Base-by-base conservation (phyloP, 2,888 invertebrate genomes). In the Chymomyza procnemis region DNA sequence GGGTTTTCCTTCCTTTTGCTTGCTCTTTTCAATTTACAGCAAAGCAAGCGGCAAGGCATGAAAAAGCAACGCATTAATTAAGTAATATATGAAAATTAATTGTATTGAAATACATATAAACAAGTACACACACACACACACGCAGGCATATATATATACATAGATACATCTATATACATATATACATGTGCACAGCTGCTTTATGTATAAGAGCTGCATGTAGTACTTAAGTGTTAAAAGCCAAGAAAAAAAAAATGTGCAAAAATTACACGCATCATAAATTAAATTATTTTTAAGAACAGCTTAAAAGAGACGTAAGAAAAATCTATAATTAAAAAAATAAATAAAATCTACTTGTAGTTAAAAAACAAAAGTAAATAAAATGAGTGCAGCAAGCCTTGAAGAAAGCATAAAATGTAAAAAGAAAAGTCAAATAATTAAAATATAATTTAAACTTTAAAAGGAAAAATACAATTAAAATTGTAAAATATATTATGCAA, bases 21-120 rank as follows among this genome's bases (percentile, higher is more conserved):
- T 52, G 22, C 41, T 4, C 6, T 50, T 58, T 54, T 48, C 52
- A 56, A 60, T 30, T 59, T 67, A n/a, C 47, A 21, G 18, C 54
- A 47, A 63, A 64, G 63, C 56, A n/a, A n/a, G n/a, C n/a, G n/a
- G 60, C 26, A 61, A 61, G 14, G 56, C 30, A 18, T 4, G n/a
- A 26, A 30, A 30, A 56, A 56, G 34, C 18, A 30, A 2, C 59
- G 81, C 63, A 68, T 78, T 80, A 80, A 80, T 85, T 83, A 83
- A 75, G 76, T 73, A n/a, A 30, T 46, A 50, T 52, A 65, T 67
- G 63, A 66, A 69, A n/a, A 70, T 71, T 68, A 66, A 70, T 72
- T 69, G 64, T 54, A 68, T 70, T 69, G 19, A 19, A 21, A 22
- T 21, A 21, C 54, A 54, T 14, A n/a, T 9, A 18, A 52, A 52